These are phyloP conservation scores for Thalassoma bifasciatum DNA, from an alignment of 2,113 vertebrate species.

Conservation along the genomic window DNA sequence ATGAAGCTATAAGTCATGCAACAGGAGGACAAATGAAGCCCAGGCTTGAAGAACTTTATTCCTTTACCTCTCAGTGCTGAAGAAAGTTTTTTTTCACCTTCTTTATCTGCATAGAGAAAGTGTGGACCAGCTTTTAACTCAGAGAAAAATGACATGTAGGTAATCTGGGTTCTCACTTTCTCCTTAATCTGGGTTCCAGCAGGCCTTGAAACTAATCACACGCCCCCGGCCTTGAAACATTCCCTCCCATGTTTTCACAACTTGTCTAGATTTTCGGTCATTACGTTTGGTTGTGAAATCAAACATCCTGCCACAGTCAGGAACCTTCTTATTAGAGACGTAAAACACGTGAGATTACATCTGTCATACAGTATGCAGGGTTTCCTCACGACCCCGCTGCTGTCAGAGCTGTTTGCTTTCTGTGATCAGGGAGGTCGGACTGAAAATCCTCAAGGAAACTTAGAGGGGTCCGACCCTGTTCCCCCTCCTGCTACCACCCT, in stretches of 20 bases:
- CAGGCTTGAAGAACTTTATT: background rate
- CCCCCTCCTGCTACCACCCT: slow-evolving; percentile 18
- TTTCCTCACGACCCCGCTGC: slow-evolving; percentile 23
- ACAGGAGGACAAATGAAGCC: background rate
- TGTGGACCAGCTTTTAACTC: slow-evolving; percentile 8
- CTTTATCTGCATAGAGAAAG: slow-evolving; percentile 9
- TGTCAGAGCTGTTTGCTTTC: slow-evolving; percentile 52
- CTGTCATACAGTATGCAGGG: slow-evolving; percentile 1
- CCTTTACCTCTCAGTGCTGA: background rate
- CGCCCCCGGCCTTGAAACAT: slow-evolving; percentile 13
- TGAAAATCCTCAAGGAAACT: slow-evolving; percentile 46
- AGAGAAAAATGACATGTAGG: slow-evolving; percentile 2
- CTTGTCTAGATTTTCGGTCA: slow-evolving; percentile 17
- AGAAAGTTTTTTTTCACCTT: slow-evolving; percentile 24
- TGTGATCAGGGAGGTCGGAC: slow-evolving; percentile 37
- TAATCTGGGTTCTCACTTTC: slow-evolving; percentile 1
- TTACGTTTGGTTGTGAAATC: slow-evolving; percentile 27
- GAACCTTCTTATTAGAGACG: slow-evolving; percentile 38
- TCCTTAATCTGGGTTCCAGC: background rate
- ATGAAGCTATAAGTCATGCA: background rate
- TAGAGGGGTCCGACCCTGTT: slow-evolving; percentile 24
- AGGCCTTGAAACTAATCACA: slow-evolving; percentile 7
- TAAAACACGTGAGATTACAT: slow-evolving; percentile 23
- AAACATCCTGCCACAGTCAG: slow-evolving; percentile 29
- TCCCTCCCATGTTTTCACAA: slow-evolving; percentile 32